Conservation (phyloP, 2,888 invertebrate species). For the Terebella lapidaria region DNA sequence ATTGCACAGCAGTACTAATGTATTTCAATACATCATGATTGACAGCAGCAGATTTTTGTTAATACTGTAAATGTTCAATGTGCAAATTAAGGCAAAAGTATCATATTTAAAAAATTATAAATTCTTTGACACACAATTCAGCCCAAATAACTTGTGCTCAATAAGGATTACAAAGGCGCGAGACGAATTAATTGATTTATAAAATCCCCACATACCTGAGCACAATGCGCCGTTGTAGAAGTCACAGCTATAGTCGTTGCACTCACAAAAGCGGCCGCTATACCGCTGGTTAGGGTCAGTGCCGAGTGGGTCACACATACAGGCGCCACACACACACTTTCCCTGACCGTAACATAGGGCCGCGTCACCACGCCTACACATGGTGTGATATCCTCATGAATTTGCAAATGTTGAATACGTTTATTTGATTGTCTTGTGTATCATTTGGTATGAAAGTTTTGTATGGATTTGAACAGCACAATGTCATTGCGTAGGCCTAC, state of each 20-base stretch:
- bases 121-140: not conserved
- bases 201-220: constrained; percentile 33
- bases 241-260: constrained; percentile 87
- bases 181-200: not conserved
- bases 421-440: no score
- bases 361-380: constrained; percentile 39
- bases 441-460: no score
- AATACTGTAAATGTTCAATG: no score
- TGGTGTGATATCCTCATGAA: no score
- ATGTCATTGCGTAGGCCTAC: no score
- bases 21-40: no score
- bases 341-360: constrained; percentile 57
- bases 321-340: constrained; percentile 57
- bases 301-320: constrained; percentile 51
- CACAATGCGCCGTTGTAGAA: constrained; percentile 58
- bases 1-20: no score
- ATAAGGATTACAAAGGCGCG: not conserved
- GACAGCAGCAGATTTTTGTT: no score
- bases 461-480: no score
- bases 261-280: constrained; percentile 76
- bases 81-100: no score
- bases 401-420: no score
- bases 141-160: not conserved
- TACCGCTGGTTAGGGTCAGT: constrained; percentile 31
- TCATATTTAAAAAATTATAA: not conserved